Base-by-base conservation (phyloP, 1,140 invertebrate genomes). In the Drosophila lacteicornis region DNA sequence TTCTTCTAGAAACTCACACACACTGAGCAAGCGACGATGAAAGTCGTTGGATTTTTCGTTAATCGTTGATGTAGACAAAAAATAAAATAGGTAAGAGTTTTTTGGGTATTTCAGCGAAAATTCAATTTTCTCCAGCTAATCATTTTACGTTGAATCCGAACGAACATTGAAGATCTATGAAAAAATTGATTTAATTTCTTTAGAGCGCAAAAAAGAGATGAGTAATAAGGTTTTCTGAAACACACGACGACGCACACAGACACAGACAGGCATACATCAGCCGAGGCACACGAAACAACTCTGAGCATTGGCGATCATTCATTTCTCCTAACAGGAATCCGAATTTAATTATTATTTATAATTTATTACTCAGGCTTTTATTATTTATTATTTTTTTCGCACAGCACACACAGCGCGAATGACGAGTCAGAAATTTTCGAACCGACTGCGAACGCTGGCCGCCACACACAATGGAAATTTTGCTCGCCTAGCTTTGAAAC, bases 391-490 rank as follows among this genome's bases (percentile, higher is more conserved):
- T 30, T 68, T 67, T 81, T 86, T 91, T 85, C 79, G 86, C 85
- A 82, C 78, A 86, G 74, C 66, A 85, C 75, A 85, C 74, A 74
- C 47, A 74, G 65, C 75, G 68, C 75, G 81, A 90, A 85, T 85
- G 86, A 90, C 85, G 85, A 90, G 86, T 90, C 85, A 85, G 85
- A 90, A 90, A 90, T 82, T 82, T 90, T 85, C 71, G 78, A 91
- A 90, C 75, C 85, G 85, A 90, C 85, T 90, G 85, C 79, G 83
- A 82, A 76, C 75, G 70, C 80, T 75, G 69, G 50, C 63, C 82
- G 83, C 79, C 82, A 87, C 83, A 91, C 91, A 92, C 86, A 92
- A 92, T 92, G 91, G 91, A 92, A 92, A 92, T 92, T 92, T 92
- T 84, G 91, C 86, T 91, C 83, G 82, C 84, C 83, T 92, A 91